Base-by-base conservation (phyloP, 2,888 invertebrate genomes). In the Netelia virgata region DNA sequence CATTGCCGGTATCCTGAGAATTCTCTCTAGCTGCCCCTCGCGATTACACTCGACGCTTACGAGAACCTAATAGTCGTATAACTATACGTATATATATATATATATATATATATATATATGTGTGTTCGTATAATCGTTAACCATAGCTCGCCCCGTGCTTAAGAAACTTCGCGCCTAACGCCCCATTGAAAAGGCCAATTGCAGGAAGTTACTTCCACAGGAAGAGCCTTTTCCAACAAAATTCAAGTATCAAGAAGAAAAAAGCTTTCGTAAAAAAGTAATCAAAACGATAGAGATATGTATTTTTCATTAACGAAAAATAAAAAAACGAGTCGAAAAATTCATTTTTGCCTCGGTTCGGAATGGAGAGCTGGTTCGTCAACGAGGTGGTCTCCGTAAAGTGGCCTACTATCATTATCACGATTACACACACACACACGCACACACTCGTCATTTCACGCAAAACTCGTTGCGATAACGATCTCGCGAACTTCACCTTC, bases 41-140 rank as follows among this genome's bases (percentile, higher is more conserved):
- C 59, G 68, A 81, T 81, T 81, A 70, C 69, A 55, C 68, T 77
- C 68, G 68, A 59, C 68, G 41, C 57, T 75, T 55, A 66, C 47
- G 47, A 8, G 36, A 36, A 47, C 18, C 57, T 68, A 9, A 68
- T 64, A 36, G 43, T 16, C 68, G 11, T 16, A 61, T 61, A 23
- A n/a, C 11, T 66, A 66, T 36, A 55, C 20, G 43, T 50, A 9
- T 53, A 70, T 36, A 61, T 28, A 28, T 28, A 28, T 28, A 28
- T 23, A 23, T 23, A 1, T 23, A 23, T 23, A 23, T 23, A 3
- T 2, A 3, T 28, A 3, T 28, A 3, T 28, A 3, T 28, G 28
- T 28, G 28, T 23, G 16, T 55, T 18, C 57, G 59, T 68, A 69
- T 69, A 78, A 50, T 53, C 61, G 68, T 61, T 61, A 69, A 14